Evolutionary conservation across 2,113 vertebrate species (phyloP).

Genomic region (Sinocyclocheilus grahami): DNA sequence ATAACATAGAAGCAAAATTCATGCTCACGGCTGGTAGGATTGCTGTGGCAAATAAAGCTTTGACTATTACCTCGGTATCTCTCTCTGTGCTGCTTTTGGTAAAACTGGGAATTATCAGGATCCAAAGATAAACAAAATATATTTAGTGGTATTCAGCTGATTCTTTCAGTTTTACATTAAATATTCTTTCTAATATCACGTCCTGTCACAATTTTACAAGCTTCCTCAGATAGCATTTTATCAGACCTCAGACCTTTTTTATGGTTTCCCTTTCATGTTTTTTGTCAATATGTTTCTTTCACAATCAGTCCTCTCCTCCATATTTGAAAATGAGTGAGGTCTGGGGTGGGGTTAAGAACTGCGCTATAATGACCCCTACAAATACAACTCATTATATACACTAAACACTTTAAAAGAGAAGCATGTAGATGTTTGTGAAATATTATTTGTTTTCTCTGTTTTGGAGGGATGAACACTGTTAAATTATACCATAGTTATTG

Average conservation of each 20-base stretch:
- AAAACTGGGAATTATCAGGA: background rate
- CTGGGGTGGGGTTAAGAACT: too few relatives aligned
- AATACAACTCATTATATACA: too few relatives aligned
- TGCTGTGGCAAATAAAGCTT: background rate
- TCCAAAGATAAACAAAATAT: background rate
- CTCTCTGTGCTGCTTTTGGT: background rate
- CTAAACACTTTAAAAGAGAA: too few relatives aligned
- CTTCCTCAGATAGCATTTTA: background rate
- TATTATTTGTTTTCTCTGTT: too few relatives aligned
- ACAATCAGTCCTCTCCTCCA: background rate
- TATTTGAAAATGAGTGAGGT: too few relatives aligned
- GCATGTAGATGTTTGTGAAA: too few relatives aligned
- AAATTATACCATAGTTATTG: too few relatives aligned
- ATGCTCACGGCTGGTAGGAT: background rate
- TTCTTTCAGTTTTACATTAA: background rate
- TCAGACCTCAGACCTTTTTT: background rate
- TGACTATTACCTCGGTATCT: background rate
- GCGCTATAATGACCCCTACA: too few relatives aligned
- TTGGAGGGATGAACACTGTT: too few relatives aligned
- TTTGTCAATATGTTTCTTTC: background rate
- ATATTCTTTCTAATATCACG: background rate
- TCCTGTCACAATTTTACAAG: background rate
- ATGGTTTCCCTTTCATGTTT: background rate
- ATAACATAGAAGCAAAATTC: background rate
- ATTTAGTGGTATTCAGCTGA: background rate